Conservation (phyloP, 2,797 vertebrate genomes). For the Cyclura pinguis region DNA sequence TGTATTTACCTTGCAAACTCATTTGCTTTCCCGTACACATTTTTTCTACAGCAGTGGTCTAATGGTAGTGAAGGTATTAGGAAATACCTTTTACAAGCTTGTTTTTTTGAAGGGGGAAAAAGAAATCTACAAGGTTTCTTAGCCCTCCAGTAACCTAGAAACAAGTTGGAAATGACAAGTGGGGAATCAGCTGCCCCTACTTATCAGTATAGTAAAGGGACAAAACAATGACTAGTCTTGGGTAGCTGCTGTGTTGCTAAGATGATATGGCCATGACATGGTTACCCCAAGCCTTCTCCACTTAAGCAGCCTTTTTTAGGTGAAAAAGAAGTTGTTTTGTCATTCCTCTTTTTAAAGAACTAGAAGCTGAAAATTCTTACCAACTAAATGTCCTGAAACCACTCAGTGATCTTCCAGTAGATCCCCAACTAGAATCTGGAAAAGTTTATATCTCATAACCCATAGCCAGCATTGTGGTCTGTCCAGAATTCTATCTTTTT, state of each 20-base stretch:
- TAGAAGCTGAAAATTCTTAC: background rate
- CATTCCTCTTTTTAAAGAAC: background rate
- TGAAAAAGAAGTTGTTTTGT: background rate
- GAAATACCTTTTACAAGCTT: background rate
- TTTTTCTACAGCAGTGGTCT: background rate
- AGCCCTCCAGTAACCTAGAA: too few relatives aligned
- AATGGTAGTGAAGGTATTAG: background rate
- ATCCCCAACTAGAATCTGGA: background rate
- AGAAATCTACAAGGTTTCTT: too few relatives aligned
- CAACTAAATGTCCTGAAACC: background rate
- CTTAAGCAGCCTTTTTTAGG: too few relatives aligned
- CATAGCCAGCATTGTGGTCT: too few relatives aligned
- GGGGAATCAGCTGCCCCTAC: too few relatives aligned
- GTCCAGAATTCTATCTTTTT: too few relatives aligned
- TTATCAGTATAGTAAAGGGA: background rate
- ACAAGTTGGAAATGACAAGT: background rate
- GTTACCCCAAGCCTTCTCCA: background rate
- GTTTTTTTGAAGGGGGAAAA: background rate
- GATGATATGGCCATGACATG: background rate
- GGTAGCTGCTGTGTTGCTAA: background rate
- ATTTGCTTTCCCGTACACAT: background rate
- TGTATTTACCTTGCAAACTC: background rate
- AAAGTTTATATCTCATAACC: too few relatives aligned
- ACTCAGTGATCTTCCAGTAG: background rate
- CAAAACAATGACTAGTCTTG: background rate